Evolutionary conservation across 2,797 vertebrate genomes (phyloP).

Genomic region (Channa striata): DNA sequence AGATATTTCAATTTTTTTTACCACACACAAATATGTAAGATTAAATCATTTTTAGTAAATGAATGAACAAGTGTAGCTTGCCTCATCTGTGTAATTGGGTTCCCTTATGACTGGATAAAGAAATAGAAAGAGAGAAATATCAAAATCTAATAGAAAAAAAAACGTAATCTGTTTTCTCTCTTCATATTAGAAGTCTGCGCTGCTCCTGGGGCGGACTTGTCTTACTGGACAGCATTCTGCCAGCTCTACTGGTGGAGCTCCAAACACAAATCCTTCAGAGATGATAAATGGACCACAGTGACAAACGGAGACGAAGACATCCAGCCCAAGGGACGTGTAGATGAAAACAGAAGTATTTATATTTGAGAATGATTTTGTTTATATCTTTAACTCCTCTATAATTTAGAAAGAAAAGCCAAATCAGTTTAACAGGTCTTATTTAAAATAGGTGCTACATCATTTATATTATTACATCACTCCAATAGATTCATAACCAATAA

Average conservation of each 20-base stretch:
- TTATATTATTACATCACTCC: too few relatives aligned
- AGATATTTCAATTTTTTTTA: too few relatives aligned
- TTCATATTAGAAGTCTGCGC: constrained; percentile 86
- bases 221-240: constrained; percentile 90
- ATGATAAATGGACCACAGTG: background rate
- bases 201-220: constrained; percentile 91
- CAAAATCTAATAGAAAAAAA: too few relatives aligned
- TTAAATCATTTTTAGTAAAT: too few relatives aligned
- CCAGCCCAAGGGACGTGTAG: background rate
- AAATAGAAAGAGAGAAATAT: too few relatives aligned
- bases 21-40: too few relatives aligned
- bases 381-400: too few relatives aligned
- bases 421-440: background rate
- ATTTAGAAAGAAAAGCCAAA: too few relatives aligned
- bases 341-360: background rate
- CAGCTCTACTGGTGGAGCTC: constrained; percentile 86
- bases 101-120: too few relatives aligned
- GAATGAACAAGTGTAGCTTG: too few relatives aligned
- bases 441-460: background rate
- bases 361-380: background rate
- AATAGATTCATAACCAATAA: background rate
- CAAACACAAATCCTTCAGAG: constrained; percentile 64
- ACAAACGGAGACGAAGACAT: constrained; percentile 24
- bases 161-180: constrained; percentile 22
- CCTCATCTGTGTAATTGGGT: too few relatives aligned